Evolutionary conservation across 1,140 invertebrate species (phyloP), one percentile per base, ranked within the genome.

Genomic region (Phortica variegata): DNA sequence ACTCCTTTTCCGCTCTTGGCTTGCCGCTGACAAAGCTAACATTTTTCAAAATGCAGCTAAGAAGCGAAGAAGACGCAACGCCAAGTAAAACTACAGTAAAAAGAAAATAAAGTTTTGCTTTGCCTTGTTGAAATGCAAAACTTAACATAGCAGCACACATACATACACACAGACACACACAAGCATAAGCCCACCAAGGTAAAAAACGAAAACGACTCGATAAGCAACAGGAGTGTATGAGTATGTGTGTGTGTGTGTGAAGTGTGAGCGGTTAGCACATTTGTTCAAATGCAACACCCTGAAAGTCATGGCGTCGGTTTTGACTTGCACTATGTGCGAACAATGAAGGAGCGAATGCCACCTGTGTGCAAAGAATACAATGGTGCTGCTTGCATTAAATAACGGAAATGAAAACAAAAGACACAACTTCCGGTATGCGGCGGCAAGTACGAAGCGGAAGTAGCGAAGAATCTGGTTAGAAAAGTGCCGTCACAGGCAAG

Each of bases 351-450:
- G 60, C 51, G 58, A 65, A 42, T 54, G 54, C 56, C 62, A 56
- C 48, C 56, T 50, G 46, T 43, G 53, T 40, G 32, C 29, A 38
- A 18, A 6, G 38, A 10, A 29, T 47, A 31, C 49, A 52, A 47
- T 57, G 63, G 43, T 59, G 66, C 59, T 26, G 23, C 32, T 57
- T 59, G 63, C 60, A 66, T 66, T 66, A 68, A 66, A 66, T 60
- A 66, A 66, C 62, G 60, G 60, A 68, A 68, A 66, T 68, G 60
- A 66, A 68, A 66, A 66, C 62, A 68, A 66, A 62, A 66, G 60
- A 60, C 59, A 63, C 49, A 68, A 68, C 63, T 62, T 66, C 63
- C 63, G 63, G 51, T 33, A 47, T 15, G 12, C 16, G 12, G 18
- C 3, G 31, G 26, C 34, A 40, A 34, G 16, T 5, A 34, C 12